Base-by-base conservation (phyloP, 2,113 vertebrate species). In the Crotalus tigris region DNA sequence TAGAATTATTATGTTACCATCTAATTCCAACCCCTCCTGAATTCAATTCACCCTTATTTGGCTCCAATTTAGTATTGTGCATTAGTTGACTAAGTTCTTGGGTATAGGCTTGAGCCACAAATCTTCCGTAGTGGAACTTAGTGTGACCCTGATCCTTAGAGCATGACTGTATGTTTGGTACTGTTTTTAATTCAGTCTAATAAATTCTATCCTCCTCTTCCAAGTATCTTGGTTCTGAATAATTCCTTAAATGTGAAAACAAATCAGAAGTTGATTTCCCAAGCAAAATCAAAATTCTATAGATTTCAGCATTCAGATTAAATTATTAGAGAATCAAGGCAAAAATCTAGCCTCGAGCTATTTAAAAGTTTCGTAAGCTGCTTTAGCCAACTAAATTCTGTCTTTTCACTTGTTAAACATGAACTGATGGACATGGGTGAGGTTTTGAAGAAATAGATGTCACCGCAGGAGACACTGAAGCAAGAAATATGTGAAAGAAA, bases 301-400 rank as follows among this genome's bases (percentile, higher is more conserved):
- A 44, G 46, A 53, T 61, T 90, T 86, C n/a, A 61, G 23, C 29
- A 87, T 39, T 39, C 39, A 39, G 39, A 39, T 61, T 87, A 19
- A 53, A 90, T 93, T 86, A 86, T 64, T 87, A 90, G 57, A 93
- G 49, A 87, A 90, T 15, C 49, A 64, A 21, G 21, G 46, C 21
- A 90, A 90, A 44, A n/a, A 61, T 90, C 44, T 90, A 17, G 69
- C 55, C 75, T 86, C 55, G 44, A 54, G 81, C 75, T 64, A 8
- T 86, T 81, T 89, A 39, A 49, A 17, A 23, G 44, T 93, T 39
- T 59, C 91, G 17, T 95, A 88, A 94, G 88, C 23, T 59, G 2
- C 7, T 0, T 3, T 85, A 91, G 85, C 49, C 12, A 86, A 8
- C 19, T n/a, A 39, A 0, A n/a, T 53, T 89, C 5, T 33, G 0